Evolutionary conservation across 2,113 vertebrate genomes (phyloP), one percentile per base, ranked within the genome.

Genomic region (Camelus bactrianus): DNA sequence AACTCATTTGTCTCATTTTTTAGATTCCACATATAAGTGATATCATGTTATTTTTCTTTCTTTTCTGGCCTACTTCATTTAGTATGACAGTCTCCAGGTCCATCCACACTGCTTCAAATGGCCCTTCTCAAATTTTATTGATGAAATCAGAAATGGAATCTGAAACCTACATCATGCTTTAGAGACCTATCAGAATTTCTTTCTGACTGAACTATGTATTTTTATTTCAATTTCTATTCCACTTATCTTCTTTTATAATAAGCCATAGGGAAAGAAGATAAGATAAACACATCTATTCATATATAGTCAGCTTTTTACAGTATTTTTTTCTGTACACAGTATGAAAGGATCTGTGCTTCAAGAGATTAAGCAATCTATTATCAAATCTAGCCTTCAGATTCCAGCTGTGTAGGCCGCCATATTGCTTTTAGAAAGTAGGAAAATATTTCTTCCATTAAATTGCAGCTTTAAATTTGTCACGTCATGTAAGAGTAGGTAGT

Each of bases 211-310:
- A 75, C 42, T 64, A 80, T 22, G 5, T 75, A 80, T 26, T 94
- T 95, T 54, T n/a, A 83, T 69, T 92, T 80, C 84, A 73, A 83
- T 88, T 91, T 93, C 52, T 97, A 52, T 62, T 92, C 56, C 76
- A 64, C 48, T 13, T 42, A 50, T 67, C 48, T 83, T 82, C 26
- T 89, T 67, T 86, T 52, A 72, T 48, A 84, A 77, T 50, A 75
- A 75, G 6, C 30, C 20, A 28, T 28, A 90, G 86, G 72, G 50
- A 73, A 90, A 80, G 19, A 64, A 64, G 38, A 17, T 20, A 76
- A 69, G 5, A 73, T 24, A 87, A 84, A 93, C 28, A 86, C 38
- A 50, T 56, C 81, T 70, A 82, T 56, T 13, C 20, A 42, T 4
- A 10, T 30, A 46, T 4, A 73, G 35, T 19, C 54, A 85, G 30